These are phyloP conservation scores for Galago senegalensis DNA, from an alignment of 2,797 vertebrate species.

Conservation along the genomic window DNA sequence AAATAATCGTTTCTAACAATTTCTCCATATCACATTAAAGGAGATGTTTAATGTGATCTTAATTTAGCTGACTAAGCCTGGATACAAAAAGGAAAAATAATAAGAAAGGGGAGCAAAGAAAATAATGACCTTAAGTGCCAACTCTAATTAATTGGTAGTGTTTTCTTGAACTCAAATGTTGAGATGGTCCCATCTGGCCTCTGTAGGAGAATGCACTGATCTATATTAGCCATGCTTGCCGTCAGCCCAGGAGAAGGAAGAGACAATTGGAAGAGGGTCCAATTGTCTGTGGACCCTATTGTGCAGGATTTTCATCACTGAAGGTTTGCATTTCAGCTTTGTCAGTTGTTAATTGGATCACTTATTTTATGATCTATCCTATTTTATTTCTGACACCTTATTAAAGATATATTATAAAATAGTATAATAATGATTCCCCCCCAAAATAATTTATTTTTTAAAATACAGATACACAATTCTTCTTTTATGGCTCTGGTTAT, in stretches of 20 bases:
- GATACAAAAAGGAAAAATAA: background rate
- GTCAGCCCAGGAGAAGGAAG: background rate
- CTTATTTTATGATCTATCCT: conserved; percentile 34
- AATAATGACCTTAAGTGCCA: conserved; percentile 68
- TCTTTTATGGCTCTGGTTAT: conserved; percentile 32
- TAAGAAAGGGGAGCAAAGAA: background rate
- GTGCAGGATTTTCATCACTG: background rate
- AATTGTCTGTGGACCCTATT: background rate
- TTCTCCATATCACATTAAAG: background rate
- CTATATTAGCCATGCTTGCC: conserved; percentile 32
- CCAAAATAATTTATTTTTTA: background rate
- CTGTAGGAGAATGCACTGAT: background rate
- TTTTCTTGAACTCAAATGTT: conserved; percentile 54
- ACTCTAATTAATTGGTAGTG: conserved; percentile 68
- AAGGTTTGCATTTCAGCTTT: conserved; percentile 23
- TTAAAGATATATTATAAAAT: conserved; percentile 14
- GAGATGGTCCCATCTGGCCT: conserved; percentile 64
- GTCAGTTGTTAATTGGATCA: background rate
- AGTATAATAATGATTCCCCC: background rate
- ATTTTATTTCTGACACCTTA: background rate
- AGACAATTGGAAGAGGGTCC: background rate
- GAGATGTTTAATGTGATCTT: conserved; percentile 34
- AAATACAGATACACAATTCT: background rate
- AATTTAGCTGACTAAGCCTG: conserved; percentile 27
- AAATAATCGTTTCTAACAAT: conserved; percentile 36